phyloP scores from a whole-genome alignment of 2,888 invertebrate genomes.

The Stenotaenia linearis region DNA sequence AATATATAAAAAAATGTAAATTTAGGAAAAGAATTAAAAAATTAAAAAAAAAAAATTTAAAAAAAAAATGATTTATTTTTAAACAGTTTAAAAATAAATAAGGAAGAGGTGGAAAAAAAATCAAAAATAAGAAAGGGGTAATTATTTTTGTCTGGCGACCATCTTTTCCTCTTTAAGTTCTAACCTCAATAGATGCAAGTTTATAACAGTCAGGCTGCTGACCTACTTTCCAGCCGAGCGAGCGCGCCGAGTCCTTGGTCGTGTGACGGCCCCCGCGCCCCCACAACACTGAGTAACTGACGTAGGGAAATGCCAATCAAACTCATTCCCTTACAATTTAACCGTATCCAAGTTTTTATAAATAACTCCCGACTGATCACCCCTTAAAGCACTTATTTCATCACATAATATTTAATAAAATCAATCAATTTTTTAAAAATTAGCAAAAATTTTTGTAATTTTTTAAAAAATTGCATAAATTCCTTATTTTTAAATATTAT shows the following conservation, averaged over 20 bases:
- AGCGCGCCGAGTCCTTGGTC: constrained; percentile 23
- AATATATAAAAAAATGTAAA: too few relatives aligned
- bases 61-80: neutral
- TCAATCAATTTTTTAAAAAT: too few relatives aligned
- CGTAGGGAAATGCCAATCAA: constrained; percentile 9
- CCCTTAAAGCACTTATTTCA: too few relatives aligned
- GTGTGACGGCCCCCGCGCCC: constrained; percentile 15
- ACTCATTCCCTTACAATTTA: neutral
- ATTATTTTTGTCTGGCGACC: constrained; percentile 17
- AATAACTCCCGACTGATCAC: neutral
- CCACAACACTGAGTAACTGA: neutral
- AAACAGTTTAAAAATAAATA: neutral
- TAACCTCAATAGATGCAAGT: constrained; percentile 26
- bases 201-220: constrained; percentile 24
- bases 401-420: too few relatives aligned
- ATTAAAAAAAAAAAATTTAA: neutral
- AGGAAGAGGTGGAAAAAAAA: neutral
- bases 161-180: constrained; percentile 26
- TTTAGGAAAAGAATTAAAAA: too few relatives aligned
- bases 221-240: constrained; percentile 24
- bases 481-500: too few relatives aligned
- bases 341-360: neutral
- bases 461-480: too few relatives aligned
- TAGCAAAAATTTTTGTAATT: too few relatives aligned
- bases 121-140: neutral